Percentiles rank a stretch among this genome's conserved stretches.
phyloP scores from a whole-genome alignment of 2,113 vertebrate species.

The Pungitius pungitius region DNA sequence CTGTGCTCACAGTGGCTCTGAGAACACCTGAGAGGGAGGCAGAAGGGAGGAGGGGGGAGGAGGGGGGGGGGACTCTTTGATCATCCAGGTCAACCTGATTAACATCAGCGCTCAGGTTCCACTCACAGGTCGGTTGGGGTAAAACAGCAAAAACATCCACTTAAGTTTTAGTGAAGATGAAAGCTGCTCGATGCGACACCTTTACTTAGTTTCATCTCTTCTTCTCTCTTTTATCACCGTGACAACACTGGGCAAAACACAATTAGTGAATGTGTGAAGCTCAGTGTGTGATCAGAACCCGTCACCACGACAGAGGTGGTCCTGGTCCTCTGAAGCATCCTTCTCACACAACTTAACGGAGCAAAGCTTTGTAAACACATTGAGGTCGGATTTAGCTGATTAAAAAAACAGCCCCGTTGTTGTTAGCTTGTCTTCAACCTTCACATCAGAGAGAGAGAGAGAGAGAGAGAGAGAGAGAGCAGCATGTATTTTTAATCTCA shows the following conservation, averaged over 20 bases:
- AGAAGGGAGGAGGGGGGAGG: not conserved
- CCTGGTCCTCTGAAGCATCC: not conserved
- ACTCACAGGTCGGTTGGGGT: not conserved
- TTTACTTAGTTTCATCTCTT: too few relatives aligned
- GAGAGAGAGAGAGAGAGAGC: constrained; percentile 6
- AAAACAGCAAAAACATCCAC: not conserved
- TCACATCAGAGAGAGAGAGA: not conserved
- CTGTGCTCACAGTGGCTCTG: constrained; percentile 93
- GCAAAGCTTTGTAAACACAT: not conserved
- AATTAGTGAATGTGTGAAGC: too few relatives aligned
- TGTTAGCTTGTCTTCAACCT: not conserved
- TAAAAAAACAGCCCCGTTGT: not conserved
- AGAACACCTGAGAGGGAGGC: constrained; percentile 81
- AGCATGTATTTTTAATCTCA: constrained; percentile 55
- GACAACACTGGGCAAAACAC: constrained; percentile 1
- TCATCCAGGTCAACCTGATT: not conserved
- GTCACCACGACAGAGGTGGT: not conserved
- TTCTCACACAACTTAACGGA: not conserved
- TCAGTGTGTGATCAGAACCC: not conserved
- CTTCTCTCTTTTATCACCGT: constrained; percentile 13
- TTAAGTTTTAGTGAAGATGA: not conserved
- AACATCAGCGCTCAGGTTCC: too few relatives aligned
- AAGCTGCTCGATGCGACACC: too few relatives aligned
- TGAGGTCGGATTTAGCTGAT: not conserved
- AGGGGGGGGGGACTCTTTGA: too few relatives aligned